Evolutionary conservation across 2,797 vertebrate species (phyloP).

Genomic region (Cuniculus paca): DNA sequence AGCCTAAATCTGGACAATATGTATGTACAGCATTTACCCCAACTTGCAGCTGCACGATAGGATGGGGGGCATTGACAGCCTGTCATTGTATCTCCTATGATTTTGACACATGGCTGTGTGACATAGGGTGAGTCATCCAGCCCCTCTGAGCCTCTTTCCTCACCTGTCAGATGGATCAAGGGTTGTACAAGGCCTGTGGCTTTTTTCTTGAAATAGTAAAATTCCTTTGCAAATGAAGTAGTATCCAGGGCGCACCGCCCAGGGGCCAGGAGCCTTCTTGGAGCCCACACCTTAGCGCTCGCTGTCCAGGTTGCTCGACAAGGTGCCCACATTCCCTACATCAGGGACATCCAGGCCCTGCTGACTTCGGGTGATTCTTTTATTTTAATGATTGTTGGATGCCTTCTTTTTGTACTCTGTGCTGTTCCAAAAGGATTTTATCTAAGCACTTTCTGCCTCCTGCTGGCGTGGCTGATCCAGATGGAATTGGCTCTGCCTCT

Average conservation of each 20-base stretch:
- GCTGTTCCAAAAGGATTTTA: background rate
- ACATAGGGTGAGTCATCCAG: background rate
- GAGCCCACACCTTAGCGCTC: background rate
- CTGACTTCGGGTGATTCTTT: background rate
- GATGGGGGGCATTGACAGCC: too few species aligned
- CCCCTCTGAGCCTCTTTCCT: background rate
- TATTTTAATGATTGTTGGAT: background rate
- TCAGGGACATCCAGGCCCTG: background rate
- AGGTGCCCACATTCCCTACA: background rate
- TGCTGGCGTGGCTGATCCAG: rapidly evolving
- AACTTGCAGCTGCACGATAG: background rate
- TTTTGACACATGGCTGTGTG: background rate
- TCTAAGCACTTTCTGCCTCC: background rate
- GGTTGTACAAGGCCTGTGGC: background rate
- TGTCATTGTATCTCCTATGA: background rate
- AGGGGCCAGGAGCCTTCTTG: background rate
- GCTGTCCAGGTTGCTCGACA: background rate
- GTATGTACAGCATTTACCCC: background rate
- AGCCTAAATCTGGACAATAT: background rate
- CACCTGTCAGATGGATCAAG: background rate
- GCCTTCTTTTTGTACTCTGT: background rate
- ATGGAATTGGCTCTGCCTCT: rapidly evolving
- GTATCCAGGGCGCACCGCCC: too few species aligned
- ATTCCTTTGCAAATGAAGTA: background rate
- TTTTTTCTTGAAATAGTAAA: background rate